phyloP scores from a whole-genome alignment of 1,140 invertebrate genomes.

The Diorhabda elongata region DNA sequence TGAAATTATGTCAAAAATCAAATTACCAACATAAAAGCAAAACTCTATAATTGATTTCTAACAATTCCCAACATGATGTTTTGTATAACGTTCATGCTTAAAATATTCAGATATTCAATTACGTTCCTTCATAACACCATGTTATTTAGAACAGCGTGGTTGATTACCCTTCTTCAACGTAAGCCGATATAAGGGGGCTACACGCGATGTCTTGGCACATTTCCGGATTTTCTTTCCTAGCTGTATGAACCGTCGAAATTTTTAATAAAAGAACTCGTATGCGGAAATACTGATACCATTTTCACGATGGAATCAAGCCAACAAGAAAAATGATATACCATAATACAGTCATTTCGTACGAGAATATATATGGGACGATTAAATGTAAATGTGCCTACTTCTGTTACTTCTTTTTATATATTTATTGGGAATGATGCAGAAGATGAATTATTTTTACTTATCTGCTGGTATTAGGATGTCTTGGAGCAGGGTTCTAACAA shows the following conservation, averaged over 20 bases:
- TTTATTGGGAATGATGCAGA: not conserved
- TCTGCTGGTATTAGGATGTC: too few relatives aligned
- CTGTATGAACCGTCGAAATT: constrained; percentile 8
- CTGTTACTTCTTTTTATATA: not conserved
- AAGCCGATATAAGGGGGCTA: constrained; percentile 9
- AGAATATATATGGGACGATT: constrained; percentile 2
- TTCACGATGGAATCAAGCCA: constrained; percentile 2
- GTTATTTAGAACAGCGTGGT: constrained; percentile 14
- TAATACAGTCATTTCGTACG: not conserved
- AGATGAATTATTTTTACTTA: not conserved
- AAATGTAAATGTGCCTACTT: not conserved
- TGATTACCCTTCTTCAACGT: constrained; percentile 14
- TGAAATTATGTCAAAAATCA: too few relatives aligned
- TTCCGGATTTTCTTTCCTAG: constrained; percentile 8
- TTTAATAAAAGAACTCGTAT: constrained; percentile 4
- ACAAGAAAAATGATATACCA: constrained; percentile 2
- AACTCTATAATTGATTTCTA: not conserved
- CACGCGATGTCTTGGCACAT: constrained; percentile 12
- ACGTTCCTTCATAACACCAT: constrained; percentile 13
- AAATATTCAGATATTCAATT: constrained; percentile 16
- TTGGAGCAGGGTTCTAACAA: too few relatives aligned
- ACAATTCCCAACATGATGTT: not conserved
- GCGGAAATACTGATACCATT: constrained; percentile 2
- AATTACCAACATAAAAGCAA: too few relatives aligned
- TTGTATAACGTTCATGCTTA: constrained; percentile 1